Evolutionary conservation across 2,797 vertebrate species (phyloP).

Genomic region (Mus spretus): DNA sequence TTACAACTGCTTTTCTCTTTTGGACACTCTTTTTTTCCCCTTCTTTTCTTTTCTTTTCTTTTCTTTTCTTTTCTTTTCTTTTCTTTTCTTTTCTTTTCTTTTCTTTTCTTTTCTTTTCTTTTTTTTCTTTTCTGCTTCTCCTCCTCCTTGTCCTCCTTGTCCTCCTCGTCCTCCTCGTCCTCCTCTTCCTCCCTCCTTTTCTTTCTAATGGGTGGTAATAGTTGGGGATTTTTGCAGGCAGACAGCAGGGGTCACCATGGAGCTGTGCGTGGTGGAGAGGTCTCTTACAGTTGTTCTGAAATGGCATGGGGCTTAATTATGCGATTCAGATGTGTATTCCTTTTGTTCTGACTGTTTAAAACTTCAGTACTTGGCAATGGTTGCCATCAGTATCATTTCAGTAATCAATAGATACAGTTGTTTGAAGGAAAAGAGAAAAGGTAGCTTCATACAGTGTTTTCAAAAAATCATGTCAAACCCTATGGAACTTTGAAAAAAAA

Average conservation of each 20-base stretch:
- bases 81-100: not conserved
- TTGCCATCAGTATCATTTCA: slow-evolving; percentile 55
- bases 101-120: not conserved
- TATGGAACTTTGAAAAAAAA: slow-evolving; percentile 83
- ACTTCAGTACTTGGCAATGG: slow-evolving; percentile 26
- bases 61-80: too few species aligned
- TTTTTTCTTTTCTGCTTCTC: too few species aligned
- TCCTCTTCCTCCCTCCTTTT: not conserved
- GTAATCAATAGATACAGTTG: slow-evolving; percentile 66
- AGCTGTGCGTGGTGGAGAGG: slow-evolving; percentile 63
- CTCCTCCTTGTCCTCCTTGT: too few species aligned
- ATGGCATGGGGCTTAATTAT: slow-evolving; percentile 34
- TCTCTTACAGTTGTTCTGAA: slow-evolving; percentile 48
- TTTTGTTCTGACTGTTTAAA: slow-evolving; percentile 37
- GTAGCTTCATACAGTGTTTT: slow-evolving; percentile 78
- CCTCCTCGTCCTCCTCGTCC: not conserved
- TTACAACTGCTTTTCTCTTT: slow-evolving; percentile 5
- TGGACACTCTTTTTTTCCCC: not conserved
- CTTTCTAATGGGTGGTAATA: not conserved
- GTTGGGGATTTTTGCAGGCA: slow-evolving; percentile 48
- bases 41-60: not conserved
- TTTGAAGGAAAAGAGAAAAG: slow-evolving; percentile 70
- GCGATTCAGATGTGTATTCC: not conserved
- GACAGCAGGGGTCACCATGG: slow-evolving; percentile 81
- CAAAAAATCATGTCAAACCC: slow-evolving; percentile 83